Base-by-base conservation (phyloP, 2,797 vertebrate species). In the Microcaecilia unicolor region DNA sequence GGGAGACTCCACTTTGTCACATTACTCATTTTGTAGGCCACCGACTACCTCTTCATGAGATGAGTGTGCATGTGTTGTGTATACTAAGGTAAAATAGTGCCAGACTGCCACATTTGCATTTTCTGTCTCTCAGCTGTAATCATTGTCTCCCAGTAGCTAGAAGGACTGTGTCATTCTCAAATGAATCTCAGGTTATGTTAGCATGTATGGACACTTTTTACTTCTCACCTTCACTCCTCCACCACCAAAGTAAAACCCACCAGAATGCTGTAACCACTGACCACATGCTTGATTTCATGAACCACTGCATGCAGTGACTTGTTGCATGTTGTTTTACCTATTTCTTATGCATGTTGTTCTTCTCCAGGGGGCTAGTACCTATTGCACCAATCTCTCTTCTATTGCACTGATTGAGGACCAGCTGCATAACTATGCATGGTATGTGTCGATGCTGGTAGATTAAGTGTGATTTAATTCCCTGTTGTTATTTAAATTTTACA, bases 271-370 rank as follows among this genome's bases (percentile, higher is more conserved):
- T 51, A 8, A 6, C 15, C 37, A 9, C 28, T 34, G 33, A 27
- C 13, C 15, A 55, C 62, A 41, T 49, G 55, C 45, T 40, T 33
- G 15, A 11, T 33, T 42, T 48, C 34, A 3, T 10, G 46, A 20
- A 5, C 34, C 27, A 32, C 14, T 44, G 67, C 66, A 67, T 68
- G 64, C 53, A 41, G 40, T 35, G 28, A 30, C 35, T 64, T 28
- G 20, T 38, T 70, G 75, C 78, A 78, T 73, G 81, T 54, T 65
- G n/a, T n/a, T 58, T 70, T 70, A 61, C 69, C 40, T 63, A 41
- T 37, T 29, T 11, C n/a, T 4, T 56, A 33, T 63, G 44, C 75
- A 37, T 61, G 49, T 75, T 77, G 41, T 72, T 48, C 65, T 67
- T 70, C 47, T 49, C 48, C 51, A 82, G 80, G 80, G 44, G 33